Evolutionary conservation across 2,888 invertebrate species (phyloP).

Genomic region (Villa cingulata): DNA sequence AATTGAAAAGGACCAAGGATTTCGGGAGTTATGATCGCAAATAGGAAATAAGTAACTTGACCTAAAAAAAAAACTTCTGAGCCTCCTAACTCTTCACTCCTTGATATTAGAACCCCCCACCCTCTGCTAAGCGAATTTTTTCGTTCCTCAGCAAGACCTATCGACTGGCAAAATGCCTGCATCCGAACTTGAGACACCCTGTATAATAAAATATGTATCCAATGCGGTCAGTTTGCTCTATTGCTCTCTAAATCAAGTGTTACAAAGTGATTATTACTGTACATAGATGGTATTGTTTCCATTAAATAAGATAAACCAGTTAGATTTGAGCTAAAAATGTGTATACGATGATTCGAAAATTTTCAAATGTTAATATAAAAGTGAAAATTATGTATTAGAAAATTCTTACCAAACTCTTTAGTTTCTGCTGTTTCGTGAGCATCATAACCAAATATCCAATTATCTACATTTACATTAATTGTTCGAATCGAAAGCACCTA

Average conservation of each 20-base stretch:
- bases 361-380: too few relatives aligned
- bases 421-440: conserved; percentile 42
- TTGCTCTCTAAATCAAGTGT: conserved; percentile 49
- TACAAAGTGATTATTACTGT: conserved; percentile 30
- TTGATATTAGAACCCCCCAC: too few relatives aligned
- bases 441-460: conserved; percentile 68
- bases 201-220: conserved; percentile 58
- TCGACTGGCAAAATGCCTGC: too few relatives aligned
- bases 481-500: conserved; percentile 51
- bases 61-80: too few relatives aligned
- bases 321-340: conserved; percentile 38
- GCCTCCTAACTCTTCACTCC: conserved; percentile 46
- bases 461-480: conserved; percentile 49
- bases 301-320: conserved; percentile 45
- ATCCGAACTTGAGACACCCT: too few relatives aligned
- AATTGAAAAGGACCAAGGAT: too few relatives aligned
- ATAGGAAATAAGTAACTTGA: too few relatives aligned
- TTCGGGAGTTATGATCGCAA: too few relatives aligned
- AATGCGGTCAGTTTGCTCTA: conserved; percentile 40
- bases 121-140: too few relatives aligned
- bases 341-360: background rate
- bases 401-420: conserved; percentile 44
- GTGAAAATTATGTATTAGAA: too few relatives aligned
- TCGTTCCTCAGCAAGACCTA: too few relatives aligned
- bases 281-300: conserved; percentile 40